Percentiles rank a stretch among this genome's conserved stretches.
These are phyloP conservation scores for Heterohyrax brucei DNA, from an alignment of 2,797 vertebrate genomes.

Conservation along the genomic window DNA sequence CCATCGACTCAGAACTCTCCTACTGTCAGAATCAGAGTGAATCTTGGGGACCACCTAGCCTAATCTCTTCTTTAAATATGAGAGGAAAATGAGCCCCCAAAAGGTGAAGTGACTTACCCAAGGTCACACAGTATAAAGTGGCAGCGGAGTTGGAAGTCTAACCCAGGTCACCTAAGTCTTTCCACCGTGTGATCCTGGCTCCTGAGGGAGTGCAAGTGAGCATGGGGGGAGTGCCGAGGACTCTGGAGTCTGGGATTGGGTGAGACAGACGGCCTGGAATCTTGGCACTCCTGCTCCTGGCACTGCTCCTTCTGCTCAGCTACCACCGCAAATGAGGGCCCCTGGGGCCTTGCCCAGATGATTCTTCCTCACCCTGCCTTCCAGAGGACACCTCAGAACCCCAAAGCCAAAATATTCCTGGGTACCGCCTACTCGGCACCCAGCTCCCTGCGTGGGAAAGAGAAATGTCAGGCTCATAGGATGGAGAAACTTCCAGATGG, in stretches of 20 bases:
- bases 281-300: not conserved
- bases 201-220: not conserved
- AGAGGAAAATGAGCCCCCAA: not conserved
- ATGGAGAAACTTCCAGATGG: slow-evolving; percentile 26
- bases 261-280: not conserved
- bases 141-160: not conserved
- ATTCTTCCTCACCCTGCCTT: slow-evolving; percentile 7
- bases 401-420: not conserved
- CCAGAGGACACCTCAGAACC: not conserved
- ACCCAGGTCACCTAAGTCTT: slow-evolving; percentile 1
- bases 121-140: not conserved
- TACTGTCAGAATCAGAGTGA: not conserved
- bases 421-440: not conserved
- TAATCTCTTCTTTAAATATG: slow-evolving; percentile 5
- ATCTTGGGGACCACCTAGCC: not conserved
- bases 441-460: not conserved
- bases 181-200: rapidly evolving
- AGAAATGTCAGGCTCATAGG: not conserved
- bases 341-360: not conserved
- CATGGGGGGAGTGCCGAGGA: not conserved
- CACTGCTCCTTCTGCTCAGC: not conserved
- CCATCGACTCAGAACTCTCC: not conserved
- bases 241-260: not conserved
- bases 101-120: not conserved
- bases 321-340: not conserved